Evolutionary conservation across 2,113 vertebrate species (phyloP).

Genomic region (Psettodes erumei): DNA sequence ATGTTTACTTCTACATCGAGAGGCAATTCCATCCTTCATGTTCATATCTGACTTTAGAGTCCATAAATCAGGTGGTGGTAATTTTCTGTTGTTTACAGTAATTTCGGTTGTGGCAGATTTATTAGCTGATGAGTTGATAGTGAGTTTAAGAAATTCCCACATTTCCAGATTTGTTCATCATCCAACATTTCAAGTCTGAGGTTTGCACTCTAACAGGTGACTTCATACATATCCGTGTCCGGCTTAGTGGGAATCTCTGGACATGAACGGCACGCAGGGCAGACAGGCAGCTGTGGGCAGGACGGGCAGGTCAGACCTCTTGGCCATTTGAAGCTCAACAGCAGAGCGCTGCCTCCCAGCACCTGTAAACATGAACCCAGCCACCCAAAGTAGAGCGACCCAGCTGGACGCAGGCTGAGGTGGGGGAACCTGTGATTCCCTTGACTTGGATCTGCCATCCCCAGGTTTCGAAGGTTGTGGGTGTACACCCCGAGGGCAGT

Average conservation of each 20-base stretch:
- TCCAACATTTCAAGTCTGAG: background rate
- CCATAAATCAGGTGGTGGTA: background rate
- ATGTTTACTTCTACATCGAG: background rate
- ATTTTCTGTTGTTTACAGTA: background rate
- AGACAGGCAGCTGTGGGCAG: constrained; percentile 62
- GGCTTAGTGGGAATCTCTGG: constrained; percentile 62
- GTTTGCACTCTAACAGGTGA: constrained; percentile 73
- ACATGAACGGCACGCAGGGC: constrained; percentile 59
- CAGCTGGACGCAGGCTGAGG: constrained; percentile 72
- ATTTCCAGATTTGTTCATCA: background rate
- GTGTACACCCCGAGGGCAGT: constrained; percentile 80
- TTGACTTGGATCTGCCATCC: constrained; percentile 47
- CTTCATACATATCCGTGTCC: constrained; percentile 76
- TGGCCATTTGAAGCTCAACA: constrained; percentile 78
- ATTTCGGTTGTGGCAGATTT: constrained; percentile 9
- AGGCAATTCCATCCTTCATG: constrained; percentile 12
- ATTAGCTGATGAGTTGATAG: background rate
- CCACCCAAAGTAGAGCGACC: constrained; percentile 85
- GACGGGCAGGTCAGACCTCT: constrained; percentile 61
- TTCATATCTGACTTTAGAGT: constrained; percentile 1
- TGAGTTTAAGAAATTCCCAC: background rate
- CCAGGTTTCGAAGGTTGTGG: constrained; percentile 75
- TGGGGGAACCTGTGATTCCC: constrained; percentile 58
- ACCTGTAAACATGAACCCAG: constrained; percentile 82
- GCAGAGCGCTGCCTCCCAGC: constrained; percentile 77